Percentiles rank a stretch among this genome's conserved stretches.
Conservation (phyloP, 2,113 vertebrate genomes). For the Etheostoma spectabile region DNA sequence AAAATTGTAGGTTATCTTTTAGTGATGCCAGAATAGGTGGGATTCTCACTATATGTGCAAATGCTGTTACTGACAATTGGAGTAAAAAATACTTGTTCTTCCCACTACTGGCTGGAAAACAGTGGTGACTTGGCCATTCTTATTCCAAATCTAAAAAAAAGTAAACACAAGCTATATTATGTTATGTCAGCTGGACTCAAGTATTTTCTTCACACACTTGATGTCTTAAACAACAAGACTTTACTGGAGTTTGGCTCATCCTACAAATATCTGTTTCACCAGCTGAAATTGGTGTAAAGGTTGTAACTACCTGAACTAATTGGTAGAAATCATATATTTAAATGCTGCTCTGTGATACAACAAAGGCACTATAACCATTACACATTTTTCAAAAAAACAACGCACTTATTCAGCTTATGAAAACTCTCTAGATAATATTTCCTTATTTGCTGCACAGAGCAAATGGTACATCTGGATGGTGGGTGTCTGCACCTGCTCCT, state of each 20-base stretch:
- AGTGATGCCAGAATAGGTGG: neutral
- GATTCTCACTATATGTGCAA: neutral
- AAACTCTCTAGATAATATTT: constrained; percentile 26
- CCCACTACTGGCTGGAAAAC: neutral
- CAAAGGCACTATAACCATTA: constrained; percentile 7
- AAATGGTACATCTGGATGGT: constrained; percentile 40
- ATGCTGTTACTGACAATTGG: neutral
- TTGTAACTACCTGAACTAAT: constrained; percentile 24
- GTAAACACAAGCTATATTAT: neutral
- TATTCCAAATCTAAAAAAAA: neutral
- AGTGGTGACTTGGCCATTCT: neutral
- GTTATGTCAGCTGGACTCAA: neutral
- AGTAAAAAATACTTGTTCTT: neutral
- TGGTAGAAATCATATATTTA: constrained; percentile 3
- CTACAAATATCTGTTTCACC: neutral
- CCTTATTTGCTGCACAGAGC: constrained; percentile 33
- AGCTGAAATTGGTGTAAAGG: neutral
- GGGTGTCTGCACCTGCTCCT: constrained; percentile 44
- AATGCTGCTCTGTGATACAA: constrained; percentile 5
- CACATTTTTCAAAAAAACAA: constrained; percentile 12
- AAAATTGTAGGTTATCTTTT: constrained; percentile 15
- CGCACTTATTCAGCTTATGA: constrained; percentile 8
- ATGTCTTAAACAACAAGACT: neutral
- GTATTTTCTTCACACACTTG: neutral
- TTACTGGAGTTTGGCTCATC: neutral